Percentiles rank a stretch among this genome's conserved stretches.
phyloP scores from a whole-genome alignment of 2,888 invertebrate genomes.

The Antitype chi region DNA sequence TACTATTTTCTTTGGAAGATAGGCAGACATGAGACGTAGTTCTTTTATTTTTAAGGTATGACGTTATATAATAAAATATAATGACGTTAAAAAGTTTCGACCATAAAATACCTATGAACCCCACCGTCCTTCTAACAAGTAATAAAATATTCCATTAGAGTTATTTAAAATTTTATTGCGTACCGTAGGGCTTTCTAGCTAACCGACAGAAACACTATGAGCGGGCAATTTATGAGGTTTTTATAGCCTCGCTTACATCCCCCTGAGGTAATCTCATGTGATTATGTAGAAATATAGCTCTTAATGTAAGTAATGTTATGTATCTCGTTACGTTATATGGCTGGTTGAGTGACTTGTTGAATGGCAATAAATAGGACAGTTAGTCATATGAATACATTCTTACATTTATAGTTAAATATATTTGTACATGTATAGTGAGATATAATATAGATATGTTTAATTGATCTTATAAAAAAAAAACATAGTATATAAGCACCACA shows the following conservation, averaged over 20 bases:
- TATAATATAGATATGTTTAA: too few relatives aligned
- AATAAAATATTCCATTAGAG: conserved; percentile 61
- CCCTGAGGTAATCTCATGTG: conserved; percentile 55
- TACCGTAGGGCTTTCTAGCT: conserved; percentile 34
- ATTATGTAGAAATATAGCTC: conserved; percentile 50
- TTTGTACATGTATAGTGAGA: too few relatives aligned
- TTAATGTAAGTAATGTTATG: conserved; percentile 29
- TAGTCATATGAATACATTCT: too few relatives aligned
- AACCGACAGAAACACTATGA: conserved; percentile 56
- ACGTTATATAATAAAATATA: not conserved
- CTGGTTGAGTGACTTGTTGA: conserved; percentile 29
- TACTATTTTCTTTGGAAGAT: not conserved
- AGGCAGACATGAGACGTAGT: not conserved
- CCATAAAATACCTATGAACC: not conserved
- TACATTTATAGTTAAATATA: too few relatives aligned
- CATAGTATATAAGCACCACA: too few relatives aligned
- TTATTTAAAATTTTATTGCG: conserved; percentile 57
- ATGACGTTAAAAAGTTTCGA: not conserved
- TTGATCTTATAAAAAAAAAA: too few relatives aligned
- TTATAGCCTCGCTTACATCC: conserved; percentile 54
- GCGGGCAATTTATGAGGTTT: conserved; percentile 51
- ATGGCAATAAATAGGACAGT: conserved; percentile 3
- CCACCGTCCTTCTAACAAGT: conserved; percentile 17
- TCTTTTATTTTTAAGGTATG: not conserved
- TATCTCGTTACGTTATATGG: conserved; percentile 23